phyloP scores from a whole-genome alignment of 92 coral and sea anemone genomes.

The Bergia sp. region DNA sequence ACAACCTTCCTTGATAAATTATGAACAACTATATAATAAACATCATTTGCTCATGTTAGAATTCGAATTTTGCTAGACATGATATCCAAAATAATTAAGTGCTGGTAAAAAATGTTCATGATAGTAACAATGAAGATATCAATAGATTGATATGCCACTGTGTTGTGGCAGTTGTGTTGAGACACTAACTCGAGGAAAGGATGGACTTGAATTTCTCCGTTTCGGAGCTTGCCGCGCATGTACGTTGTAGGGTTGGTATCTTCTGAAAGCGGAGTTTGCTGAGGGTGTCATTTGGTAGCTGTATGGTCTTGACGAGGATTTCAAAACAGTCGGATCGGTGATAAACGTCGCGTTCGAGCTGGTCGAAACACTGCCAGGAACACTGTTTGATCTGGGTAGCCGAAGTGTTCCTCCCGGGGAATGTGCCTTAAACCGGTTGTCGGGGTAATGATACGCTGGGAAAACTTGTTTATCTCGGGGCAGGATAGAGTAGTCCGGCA shows the following conservation, averaged over 20 bases:
- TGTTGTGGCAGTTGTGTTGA: not conserved
- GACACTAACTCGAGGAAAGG: not conserved
- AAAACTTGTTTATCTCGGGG: not conserved
- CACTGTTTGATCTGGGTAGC: not conserved
- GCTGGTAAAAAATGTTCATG: not conserved
- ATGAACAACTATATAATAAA: too few relatives aligned
- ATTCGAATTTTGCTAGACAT: not conserved
- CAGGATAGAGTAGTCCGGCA: not conserved
- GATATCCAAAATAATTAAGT: not conserved
- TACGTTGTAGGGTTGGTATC: slow-evolving; percentile 20
- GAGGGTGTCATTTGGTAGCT: not conserved
- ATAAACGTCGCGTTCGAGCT: not conserved
- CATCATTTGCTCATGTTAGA: too few relatives aligned
- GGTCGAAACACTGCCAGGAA: not conserved
- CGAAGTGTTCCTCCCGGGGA: not conserved
- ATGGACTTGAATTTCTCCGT: not conserved
- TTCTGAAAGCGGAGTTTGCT: not conserved
- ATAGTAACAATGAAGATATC: too few relatives aligned
- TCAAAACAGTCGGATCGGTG: not conserved
- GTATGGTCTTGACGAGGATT: not conserved
- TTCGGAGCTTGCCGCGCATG: not conserved
- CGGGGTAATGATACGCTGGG: not conserved
- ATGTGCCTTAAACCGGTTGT: not conserved
- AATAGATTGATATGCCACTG: slow-evolving; percentile 23
- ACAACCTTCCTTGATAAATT: too few relatives aligned